Conservation (phyloP, 2,113 vertebrate genomes). For the Uria aalge region DNA sequence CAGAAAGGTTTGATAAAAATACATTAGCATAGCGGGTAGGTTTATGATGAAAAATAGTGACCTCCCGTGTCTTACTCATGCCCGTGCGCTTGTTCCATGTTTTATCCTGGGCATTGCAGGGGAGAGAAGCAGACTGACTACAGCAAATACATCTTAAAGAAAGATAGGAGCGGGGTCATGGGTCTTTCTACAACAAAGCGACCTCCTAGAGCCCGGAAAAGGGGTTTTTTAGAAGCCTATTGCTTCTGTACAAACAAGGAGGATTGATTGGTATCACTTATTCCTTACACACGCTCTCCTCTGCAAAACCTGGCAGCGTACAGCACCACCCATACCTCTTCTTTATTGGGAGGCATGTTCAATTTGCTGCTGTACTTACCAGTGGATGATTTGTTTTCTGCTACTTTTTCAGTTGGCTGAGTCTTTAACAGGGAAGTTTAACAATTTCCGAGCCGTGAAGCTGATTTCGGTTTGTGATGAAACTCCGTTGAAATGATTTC, state of each 20-base stretch:
- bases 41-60: neutral
- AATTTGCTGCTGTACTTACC: neutral
- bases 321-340: neutral
- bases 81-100: neutral
- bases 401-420: neutral
- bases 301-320: neutral
- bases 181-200: neutral
- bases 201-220: neutral
- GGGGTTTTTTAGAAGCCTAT: neutral
- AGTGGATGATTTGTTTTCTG: neutral
- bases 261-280: neutral
- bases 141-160: neutral
- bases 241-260: neutral
- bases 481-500: neutral
- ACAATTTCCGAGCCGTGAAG: neutral
- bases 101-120: neutral
- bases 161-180: neutral
- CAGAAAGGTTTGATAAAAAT: neutral
- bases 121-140: neutral
- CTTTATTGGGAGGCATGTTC: neutral
- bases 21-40: neutral
- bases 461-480: neutral
- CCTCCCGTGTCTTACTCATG: neutral
- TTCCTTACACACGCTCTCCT: neutral
- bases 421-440: slow-evolving; percentile 7